Conservation (phyloP, 2,797 vertebrate genomes). For the Cyprinella venusta region DNA sequence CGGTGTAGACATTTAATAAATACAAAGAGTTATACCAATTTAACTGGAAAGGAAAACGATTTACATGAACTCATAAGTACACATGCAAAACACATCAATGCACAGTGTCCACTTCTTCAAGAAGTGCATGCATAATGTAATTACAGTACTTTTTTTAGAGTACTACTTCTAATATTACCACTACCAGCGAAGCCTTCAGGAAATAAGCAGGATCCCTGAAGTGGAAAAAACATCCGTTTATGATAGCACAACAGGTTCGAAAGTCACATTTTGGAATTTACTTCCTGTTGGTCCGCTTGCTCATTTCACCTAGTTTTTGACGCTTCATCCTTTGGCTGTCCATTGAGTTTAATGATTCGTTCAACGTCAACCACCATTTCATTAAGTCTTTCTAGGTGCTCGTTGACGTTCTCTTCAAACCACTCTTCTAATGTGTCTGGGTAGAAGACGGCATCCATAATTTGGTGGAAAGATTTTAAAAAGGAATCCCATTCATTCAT, state of each 20-base stretch:
- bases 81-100: neutral
- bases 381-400: slow-evolving; percentile 73
- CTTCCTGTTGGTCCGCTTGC: neutral
- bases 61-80: neutral
- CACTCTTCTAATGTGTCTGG: slow-evolving; percentile 79
- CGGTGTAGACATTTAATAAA: neutral
- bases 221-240: neutral
- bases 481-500: slow-evolving; percentile 74
- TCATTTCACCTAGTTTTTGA: neutral
- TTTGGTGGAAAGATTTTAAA: slow-evolving; percentile 64
- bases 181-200: neutral
- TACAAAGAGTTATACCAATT: neutral
- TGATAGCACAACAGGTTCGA: neutral
- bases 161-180: neutral
- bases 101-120: neutral
- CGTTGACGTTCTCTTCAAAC: slow-evolving; percentile 79
- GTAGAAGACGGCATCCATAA: slow-evolving; percentile 74
- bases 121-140: neutral
- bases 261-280: neutral
- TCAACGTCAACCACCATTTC: slow-evolving; percentile 70
- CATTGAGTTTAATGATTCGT: slow-evolving; percentile 70
- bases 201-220: neutral
- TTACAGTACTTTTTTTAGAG: neutral
- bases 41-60: neutral
- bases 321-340: slow-evolving; percentile 66